Evolutionary conservation across 1,140 invertebrate species (phyloP).

Genomic region (Sinella curviseta): DNA sequence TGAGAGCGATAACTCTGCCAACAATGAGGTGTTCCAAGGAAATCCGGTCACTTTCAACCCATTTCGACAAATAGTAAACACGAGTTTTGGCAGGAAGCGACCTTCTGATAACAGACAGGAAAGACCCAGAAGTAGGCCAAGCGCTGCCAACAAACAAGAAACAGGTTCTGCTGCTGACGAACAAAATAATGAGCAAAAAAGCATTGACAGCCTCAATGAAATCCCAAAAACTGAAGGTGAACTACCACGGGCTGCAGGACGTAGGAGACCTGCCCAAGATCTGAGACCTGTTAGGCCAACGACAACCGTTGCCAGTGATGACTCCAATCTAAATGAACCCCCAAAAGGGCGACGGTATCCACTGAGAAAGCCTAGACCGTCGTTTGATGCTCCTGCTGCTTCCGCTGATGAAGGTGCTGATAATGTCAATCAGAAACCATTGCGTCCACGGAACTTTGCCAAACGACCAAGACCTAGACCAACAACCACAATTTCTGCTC

Average conservation of each 20-base stretch:
- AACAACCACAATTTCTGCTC: not conserved
- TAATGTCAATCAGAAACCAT: not conserved
- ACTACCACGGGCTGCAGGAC: not conserved
- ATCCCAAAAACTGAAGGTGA: not conserved
- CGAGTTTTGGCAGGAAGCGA: slow-evolving; percentile 10
- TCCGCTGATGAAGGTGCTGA: not conserved
- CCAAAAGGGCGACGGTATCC: not conserved
- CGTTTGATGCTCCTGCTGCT: not conserved
- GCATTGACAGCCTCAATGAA: not conserved
- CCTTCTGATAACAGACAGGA: not conserved
- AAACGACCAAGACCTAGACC: not conserved
- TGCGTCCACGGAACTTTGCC: not conserved
- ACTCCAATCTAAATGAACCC: not conserved
- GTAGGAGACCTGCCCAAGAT: slow-evolving; percentile 13
- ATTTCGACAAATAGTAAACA: slow-evolving; percentile 8
- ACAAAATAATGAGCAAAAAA: not conserved
- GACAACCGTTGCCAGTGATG: not conserved
- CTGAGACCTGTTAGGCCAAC: not conserved
- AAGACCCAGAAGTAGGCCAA: not conserved
- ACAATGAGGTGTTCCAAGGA: not conserved
- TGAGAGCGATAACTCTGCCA: not conserved
- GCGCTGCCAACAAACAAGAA: not conserved
- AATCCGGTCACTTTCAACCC: not conserved
- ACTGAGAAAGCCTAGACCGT: not conserved
- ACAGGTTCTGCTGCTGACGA: not conserved